These are phyloP conservation scores for Hermaeophaga mercurialis DNA, from an alignment of 2,888 invertebrate genomes.

Conservation along the genomic window DNA sequence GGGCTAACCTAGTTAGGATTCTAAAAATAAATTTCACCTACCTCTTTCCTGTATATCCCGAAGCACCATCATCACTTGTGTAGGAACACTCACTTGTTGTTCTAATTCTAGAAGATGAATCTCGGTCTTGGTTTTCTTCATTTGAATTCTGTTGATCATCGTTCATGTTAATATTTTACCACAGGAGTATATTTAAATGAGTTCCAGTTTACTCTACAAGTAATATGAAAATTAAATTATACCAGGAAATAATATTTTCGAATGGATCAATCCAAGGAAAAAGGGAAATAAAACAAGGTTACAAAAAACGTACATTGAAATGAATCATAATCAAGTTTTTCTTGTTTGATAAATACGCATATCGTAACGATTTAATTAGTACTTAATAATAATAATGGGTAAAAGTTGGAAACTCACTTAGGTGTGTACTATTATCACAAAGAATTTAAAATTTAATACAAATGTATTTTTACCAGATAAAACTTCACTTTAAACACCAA, in stretches of 20 bases:
- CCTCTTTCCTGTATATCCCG: slow-evolving; percentile 47
- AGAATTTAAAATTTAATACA: slow-evolving; percentile 32
- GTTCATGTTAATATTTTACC: slow-evolving; percentile 32
- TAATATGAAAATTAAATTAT: not conserved
- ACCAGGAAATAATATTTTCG: not conserved
- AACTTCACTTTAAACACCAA: slow-evolving; percentile 6
- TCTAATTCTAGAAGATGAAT: slow-evolving; percentile 46
- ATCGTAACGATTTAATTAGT: not conserved
- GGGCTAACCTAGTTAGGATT: no score
- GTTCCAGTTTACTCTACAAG: not conserved
- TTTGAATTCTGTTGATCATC: slow-evolving; percentile 36
- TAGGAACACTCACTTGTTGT: slow-evolving; percentile 55
- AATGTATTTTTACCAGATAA: no score
- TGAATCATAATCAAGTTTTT: slow-evolving; percentile 11
- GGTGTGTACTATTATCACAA: slow-evolving; percentile 12
- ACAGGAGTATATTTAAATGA: not conserved
- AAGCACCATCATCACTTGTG: slow-evolving; percentile 52
- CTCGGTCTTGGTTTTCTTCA: slow-evolving; percentile 41
- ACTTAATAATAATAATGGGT: no score
- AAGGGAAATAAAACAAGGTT: slow-evolving; percentile 21
- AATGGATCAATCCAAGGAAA: not conserved
- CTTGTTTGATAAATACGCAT: no score
- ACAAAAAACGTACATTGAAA: slow-evolving; percentile 6
- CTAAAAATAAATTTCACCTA: slow-evolving; percentile 31
- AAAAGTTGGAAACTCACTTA: not conserved